These are phyloP conservation scores for Cactoblastis cactorum DNA, from an alignment of 2,888 invertebrate genomes.

Conservation along the genomic window DNA sequence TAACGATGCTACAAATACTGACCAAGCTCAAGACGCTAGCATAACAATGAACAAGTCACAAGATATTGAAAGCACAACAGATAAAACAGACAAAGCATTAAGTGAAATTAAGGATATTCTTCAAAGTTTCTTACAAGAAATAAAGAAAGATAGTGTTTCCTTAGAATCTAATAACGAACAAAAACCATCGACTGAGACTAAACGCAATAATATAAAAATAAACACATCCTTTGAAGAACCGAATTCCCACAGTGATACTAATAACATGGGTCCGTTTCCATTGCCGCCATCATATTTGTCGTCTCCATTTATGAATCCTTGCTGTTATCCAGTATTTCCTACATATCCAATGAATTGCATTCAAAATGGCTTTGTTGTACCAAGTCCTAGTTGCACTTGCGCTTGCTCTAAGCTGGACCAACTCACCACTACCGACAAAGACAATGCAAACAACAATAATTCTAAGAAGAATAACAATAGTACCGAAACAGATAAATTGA, in stretches of 20 bases:
- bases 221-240: slow-evolving; percentile 28
- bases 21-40: slow-evolving; percentile 25
- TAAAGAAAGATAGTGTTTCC: slow-evolving; percentile 53
- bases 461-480: slow-evolving; percentile 21
- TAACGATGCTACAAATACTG: slow-evolving; percentile 31
- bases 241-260: slow-evolving; percentile 32
- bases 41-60: slow-evolving; percentile 41
- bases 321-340: slow-evolving; percentile 60
- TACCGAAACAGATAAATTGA: slow-evolving; percentile 47
- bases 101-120: slow-evolving; percentile 67
- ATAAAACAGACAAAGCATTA: slow-evolving; percentile 63
- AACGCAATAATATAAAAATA: slow-evolving; percentile 25
- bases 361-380: slow-evolving; percentile 48
- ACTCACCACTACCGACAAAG: background rate
- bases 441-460: slow-evolving; percentile 26
- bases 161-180: slow-evolving; percentile 35
- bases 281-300: slow-evolving; percentile 36
- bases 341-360: slow-evolving; percentile 57
- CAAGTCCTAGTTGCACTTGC: slow-evolving; percentile 52
- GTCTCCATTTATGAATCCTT: slow-evolving; percentile 46
- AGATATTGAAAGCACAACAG: slow-evolving; percentile 36
- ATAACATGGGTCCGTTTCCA: slow-evolving; percentile 33
- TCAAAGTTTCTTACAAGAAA: slow-evolving; percentile 60
- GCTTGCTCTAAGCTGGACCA: slow-evolving; percentile 34
- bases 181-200: slow-evolving; percentile 23